Percentiles rank a stretch among this genome's conserved stretches.
Conservation (phyloP, 2,797 vertebrate species). For the Anas bahamensis region DNA sequence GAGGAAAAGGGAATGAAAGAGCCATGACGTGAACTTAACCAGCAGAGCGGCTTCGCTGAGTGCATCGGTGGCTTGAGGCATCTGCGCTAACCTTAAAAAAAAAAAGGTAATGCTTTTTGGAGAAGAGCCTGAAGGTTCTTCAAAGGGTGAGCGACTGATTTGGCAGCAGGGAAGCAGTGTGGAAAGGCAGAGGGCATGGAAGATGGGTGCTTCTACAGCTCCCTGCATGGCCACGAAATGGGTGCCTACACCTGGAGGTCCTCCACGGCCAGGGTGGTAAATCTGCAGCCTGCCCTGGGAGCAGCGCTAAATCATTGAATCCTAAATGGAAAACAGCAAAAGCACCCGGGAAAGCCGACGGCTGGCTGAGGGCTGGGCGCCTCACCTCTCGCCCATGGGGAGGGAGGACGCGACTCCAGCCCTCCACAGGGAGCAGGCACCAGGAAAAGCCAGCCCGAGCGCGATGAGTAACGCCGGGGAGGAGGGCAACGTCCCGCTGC, state of each 20-base stretch:
- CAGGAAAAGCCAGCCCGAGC: background rate
- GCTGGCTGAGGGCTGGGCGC: rapidly evolving
- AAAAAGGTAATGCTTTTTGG: background rate
- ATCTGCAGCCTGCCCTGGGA: background rate
- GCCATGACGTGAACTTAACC: background rate
- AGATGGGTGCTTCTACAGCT: background rate
- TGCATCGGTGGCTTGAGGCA: background rate
- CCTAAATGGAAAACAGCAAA: background rate
- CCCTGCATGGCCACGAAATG: no score
- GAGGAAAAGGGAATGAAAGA: background rate
- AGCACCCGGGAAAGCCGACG: background rate
- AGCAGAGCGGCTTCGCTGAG: background rate
- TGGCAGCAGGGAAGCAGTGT: background rate
- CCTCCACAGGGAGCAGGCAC: rapidly evolving
- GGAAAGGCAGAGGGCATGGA: background rate
- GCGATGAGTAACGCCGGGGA: background rate
- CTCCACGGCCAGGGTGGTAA: background rate
- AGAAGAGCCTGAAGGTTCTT: background rate
- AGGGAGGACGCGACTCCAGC: background rate
- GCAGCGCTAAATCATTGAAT: background rate
- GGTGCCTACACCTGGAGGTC: rapidly evolving
- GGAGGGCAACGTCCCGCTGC: background rate
- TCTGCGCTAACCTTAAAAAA: background rate
- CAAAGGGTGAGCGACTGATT: rapidly evolving
- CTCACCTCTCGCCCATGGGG: rapidly evolving